phyloP scores from a whole-genome alignment of 2,888 invertebrate species.

The Adineta ricciae region DNA sequence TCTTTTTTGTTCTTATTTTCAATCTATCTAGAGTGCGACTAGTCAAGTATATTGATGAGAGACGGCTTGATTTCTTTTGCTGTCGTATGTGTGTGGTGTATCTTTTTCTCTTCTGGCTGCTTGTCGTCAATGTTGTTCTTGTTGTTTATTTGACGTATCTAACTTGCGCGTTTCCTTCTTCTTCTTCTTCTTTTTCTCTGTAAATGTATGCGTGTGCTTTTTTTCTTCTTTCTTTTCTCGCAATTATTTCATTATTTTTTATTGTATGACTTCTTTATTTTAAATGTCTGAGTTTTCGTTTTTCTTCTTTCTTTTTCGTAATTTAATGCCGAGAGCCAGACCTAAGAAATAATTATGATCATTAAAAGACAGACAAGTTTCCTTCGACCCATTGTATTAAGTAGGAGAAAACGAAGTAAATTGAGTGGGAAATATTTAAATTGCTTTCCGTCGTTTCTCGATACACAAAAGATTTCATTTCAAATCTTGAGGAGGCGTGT shows the following conservation, averaged over 20 bases:
- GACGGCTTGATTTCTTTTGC: constrained; percentile 5
- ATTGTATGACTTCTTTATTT: constrained; percentile 12
- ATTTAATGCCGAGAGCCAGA: neutral
- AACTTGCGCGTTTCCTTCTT: neutral
- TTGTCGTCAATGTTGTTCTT: constrained; percentile 7
- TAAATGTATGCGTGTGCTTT: neutral
- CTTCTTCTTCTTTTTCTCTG: neutral
- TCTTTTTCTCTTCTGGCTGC: neutral
- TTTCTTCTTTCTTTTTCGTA: neutral
- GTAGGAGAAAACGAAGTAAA: neutral
- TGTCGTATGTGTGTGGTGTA: neutral
- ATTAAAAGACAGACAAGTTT: neutral
- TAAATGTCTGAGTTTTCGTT: neutral
- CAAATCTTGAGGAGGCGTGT: too few species aligned
- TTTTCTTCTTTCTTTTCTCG: neutral
- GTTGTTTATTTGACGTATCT: constrained; percentile 2
- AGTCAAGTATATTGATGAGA: constrained; percentile 11
- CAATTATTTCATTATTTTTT: constrained; percentile 9
- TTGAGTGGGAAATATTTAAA: too few species aligned
- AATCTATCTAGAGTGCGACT: constrained; percentile 16
- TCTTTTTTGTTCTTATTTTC: neutral
- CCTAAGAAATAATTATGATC: neutral
- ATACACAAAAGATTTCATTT: too few species aligned
- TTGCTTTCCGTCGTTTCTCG: too few species aligned
- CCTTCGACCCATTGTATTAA: too few species aligned